Evolutionary conservation across 2,797 vertebrate species (phyloP).

Genomic region (Macroramphosus scolopax): DNA sequence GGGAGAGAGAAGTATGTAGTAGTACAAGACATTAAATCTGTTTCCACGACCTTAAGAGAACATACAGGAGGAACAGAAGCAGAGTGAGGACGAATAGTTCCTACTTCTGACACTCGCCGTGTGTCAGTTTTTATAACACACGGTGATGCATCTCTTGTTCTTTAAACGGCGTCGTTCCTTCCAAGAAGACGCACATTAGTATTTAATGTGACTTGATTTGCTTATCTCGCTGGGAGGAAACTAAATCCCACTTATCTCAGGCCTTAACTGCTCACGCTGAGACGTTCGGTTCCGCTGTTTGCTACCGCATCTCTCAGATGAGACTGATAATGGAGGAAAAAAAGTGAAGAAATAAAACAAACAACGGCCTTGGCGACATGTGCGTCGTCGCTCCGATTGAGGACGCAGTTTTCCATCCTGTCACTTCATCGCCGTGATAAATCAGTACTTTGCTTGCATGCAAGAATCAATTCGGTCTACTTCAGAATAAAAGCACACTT

Average conservation of each 20-base stretch:
- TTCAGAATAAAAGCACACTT: constrained; percentile 9
- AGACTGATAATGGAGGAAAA: too few species aligned
- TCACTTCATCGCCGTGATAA: constrained; percentile 23
- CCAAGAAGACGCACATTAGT: constrained; percentile 7
- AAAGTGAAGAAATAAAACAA: too few species aligned
- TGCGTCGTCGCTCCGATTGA: constrained; percentile 1
- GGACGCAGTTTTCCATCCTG: background rate
- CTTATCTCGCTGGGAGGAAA: constrained; percentile 22
- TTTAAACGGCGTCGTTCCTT: constrained; percentile 12
- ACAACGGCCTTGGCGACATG: constrained; percentile 10
- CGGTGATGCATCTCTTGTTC: background rate
- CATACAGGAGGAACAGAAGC: constrained; percentile 21
- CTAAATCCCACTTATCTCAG: constrained; percentile 26
- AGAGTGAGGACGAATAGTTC: constrained; percentile 33
- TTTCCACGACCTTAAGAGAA: constrained; percentile 48
- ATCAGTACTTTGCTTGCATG: constrained; percentile 16
- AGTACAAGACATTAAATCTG: constrained; percentile 39
- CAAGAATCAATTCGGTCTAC: constrained; percentile 9
- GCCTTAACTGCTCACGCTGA: constrained; percentile 33
- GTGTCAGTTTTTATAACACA: too few species aligned
- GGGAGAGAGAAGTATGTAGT: constrained; percentile 32
- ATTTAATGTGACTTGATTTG: constrained; percentile 28
- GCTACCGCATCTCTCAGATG: constrained; percentile 10
- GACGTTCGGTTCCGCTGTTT: constrained; percentile 17
- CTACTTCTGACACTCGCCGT: too few species aligned